phyloP scores from a whole-genome alignment of 2,888 invertebrate species.

The Cheiracanthium punctorium region DNA sequence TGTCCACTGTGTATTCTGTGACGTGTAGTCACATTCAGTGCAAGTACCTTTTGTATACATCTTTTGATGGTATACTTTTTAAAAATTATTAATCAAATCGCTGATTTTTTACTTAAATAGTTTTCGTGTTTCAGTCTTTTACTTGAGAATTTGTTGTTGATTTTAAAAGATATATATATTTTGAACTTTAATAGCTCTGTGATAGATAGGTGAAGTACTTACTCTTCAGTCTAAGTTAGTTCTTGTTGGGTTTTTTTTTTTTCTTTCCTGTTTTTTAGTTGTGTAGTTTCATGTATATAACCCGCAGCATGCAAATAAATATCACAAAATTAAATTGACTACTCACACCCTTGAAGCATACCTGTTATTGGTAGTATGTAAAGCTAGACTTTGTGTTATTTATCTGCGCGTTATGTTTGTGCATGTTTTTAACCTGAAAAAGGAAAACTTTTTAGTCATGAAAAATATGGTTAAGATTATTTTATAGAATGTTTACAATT shows the following conservation, averaged over 20 bases:
- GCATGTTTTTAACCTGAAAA: too few relatives aligned
- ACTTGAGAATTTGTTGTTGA: constrained; percentile 68
- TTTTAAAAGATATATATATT: constrained; percentile 71
- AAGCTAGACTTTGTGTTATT: too few relatives aligned
- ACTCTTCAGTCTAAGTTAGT: constrained; percentile 62
- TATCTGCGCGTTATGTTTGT: too few relatives aligned
- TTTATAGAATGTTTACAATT: too few relatives aligned
- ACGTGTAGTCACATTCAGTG: constrained; percentile 59
- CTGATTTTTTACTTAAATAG: constrained; percentile 66
- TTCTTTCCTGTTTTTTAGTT: not conserved
- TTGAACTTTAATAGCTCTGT: constrained; percentile 70
- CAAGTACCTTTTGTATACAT: constrained; percentile 69
- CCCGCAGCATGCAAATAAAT: too few relatives aligned
- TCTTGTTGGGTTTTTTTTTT: too few relatives aligned
- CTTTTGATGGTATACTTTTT: constrained; percentile 52
- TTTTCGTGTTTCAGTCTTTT: constrained; percentile 68
- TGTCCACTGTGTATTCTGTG: constrained; percentile 68
- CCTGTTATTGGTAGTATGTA: too few relatives aligned
- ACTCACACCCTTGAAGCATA: too few relatives aligned
- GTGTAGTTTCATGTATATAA: not conserved
- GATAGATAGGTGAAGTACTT: constrained; percentile 70
- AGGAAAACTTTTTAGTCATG: too few relatives aligned
- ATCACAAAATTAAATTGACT: too few relatives aligned
- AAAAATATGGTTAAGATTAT: too few relatives aligned
- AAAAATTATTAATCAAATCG: constrained; percentile 63